Evolutionary conservation across 2,113 vertebrate species (phyloP).

Genomic region (Tympanuchus pallidicinctus): DNA sequence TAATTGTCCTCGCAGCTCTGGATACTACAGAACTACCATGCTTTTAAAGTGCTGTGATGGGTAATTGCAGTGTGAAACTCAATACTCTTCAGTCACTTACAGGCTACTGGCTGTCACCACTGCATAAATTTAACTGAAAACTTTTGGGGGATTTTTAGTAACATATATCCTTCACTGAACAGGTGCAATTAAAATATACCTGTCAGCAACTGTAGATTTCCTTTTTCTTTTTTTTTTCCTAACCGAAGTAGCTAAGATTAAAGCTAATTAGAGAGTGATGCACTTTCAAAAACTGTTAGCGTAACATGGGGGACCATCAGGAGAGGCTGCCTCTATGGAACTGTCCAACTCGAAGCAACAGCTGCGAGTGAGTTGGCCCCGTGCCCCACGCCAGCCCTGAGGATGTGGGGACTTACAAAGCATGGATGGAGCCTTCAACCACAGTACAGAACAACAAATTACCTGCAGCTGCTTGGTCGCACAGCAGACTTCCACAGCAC

Average conservation of each 20-base stretch:
- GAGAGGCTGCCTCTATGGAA: not conserved
- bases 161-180: not conserved
- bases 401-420: not conserved
- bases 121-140: constrained; percentile 46
- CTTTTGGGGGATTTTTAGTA: constrained; percentile 78
- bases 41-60: not conserved
- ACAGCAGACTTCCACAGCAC: not conserved
- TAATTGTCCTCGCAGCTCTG: not conserved
- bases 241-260: not conserved
- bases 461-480: not conserved
- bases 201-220: not conserved
- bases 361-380: not conserved
- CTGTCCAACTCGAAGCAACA: fast-evolving
- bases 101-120: not conserved
- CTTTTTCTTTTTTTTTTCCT: not conserved
- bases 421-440: not conserved
- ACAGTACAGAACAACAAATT: not conserved
- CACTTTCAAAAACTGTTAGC: fast-evolving
- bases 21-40: not conserved
- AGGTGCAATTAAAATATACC: constrained; percentile 30
- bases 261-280: not conserved
- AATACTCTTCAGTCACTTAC: not conserved
- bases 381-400: fast-evolving
- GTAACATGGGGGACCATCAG: fast-evolving
- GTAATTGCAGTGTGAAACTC: constrained; percentile 44